Base-by-base conservation (phyloP, 2,113 vertebrate genomes). In the Narcine bancroftii region DNA sequence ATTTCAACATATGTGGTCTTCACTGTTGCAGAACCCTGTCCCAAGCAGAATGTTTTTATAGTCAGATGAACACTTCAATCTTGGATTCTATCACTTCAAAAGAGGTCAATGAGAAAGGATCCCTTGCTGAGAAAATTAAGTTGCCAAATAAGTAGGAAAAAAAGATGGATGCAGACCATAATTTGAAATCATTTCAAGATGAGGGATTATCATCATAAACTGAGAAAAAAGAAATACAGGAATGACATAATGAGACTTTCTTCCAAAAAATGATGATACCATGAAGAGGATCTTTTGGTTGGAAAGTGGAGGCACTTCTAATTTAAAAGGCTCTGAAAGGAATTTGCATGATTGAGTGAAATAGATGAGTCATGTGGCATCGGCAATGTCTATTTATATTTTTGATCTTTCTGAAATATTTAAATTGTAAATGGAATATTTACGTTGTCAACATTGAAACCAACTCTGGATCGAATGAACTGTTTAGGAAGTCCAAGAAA, bases 231-330 rank as follows among this genome's bases (percentile, higher is more conserved):
- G 13, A 85, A n/a, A 85, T 56, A 56, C 81, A 60, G 11, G 29
- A 36, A 2, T 87, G 53, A 87, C 36, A n/a, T 87, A 87, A 56
- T 87, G 36, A 87, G 53, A 60, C n/a, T 87, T 63, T n/a, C 81
- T 33, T 87, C 45, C 17, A 60, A 3, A 87, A n/a, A 39, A 87
- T 60, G 81, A 87, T 63, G 56, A 87, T 60, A 36, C 13, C 15
- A 15, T 36, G 15, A 33, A 60, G 9, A 36, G n/a, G 81, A 24
- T 39, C 53, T 63, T 33, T 56, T 13, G 33, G 50, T n/a, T 36
- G 53, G 33, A n/a, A 60, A 60, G 15, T 19, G 53, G 15, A 87
- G 53, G 21, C 56, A 21, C 0, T 15, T 36, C n/a, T 87, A n/a
- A 60, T 60, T 87, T 60, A 60, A 63, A 56, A 60, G 33, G 26